These are phyloP conservation scores for Tylochromis polylepis DNA, from an alignment of 2,113 vertebrate species.

Conservation along the genomic window DNA sequence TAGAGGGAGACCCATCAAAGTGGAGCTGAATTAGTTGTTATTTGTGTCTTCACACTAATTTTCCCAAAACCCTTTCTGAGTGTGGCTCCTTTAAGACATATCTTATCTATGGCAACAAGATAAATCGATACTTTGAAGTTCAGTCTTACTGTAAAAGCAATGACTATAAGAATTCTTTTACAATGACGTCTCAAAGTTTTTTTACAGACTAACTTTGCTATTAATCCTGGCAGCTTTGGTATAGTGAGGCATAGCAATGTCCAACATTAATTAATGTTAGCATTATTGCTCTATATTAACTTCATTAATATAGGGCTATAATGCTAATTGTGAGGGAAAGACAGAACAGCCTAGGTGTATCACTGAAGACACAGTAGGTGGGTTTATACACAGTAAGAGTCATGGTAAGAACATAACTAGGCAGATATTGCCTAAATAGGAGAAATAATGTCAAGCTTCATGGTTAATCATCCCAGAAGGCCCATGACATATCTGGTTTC, in stretches of 20 bases:
- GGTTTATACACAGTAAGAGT: background rate
- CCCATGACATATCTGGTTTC: background rate
- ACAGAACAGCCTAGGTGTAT: background rate
- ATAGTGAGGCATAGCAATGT: background rate
- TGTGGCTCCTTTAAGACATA: background rate
- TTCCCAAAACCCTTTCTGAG: background rate
- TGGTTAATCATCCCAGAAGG: background rate
- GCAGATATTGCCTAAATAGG: background rate
- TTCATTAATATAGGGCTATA: background rate
- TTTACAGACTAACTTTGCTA: background rate
- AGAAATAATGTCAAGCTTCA: background rate
- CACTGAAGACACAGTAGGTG: background rate
- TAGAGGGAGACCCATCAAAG: conserved; percentile 27
- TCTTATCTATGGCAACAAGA: background rate
- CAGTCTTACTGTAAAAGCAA: background rate
- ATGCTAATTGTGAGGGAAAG: background rate
- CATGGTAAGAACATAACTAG: background rate
- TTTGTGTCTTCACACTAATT: background rate
- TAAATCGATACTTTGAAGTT: background rate
- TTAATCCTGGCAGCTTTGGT: background rate
- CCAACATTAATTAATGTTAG: background rate
- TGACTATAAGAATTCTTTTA: background rate
- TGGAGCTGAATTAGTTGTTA: conserved; percentile 5
- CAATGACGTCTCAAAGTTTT: background rate
- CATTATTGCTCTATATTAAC: background rate